A percentile compares a stretch with the other conserved stretches of the same genome.
These are phyloP conservation scores for Drosophila littoralis DNA, from an alignment of 1,140 invertebrate species.

Conservation along the genomic window DNA sequence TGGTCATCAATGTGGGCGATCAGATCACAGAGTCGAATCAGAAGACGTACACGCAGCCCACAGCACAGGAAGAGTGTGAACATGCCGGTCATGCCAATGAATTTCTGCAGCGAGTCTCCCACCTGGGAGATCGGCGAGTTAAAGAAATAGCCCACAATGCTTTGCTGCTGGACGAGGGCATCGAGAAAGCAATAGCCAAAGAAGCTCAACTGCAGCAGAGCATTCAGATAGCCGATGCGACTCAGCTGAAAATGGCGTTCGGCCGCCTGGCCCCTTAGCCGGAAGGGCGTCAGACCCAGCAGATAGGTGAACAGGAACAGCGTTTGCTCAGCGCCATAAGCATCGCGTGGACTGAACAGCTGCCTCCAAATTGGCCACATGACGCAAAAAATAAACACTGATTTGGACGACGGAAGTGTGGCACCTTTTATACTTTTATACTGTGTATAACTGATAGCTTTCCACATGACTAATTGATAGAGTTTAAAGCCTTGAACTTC, in stretches of 20 bases:
- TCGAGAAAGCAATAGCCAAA: conserved; percentile 75
- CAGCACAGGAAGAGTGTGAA: conserved; percentile 68
- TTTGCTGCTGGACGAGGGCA: conserved; percentile 69
- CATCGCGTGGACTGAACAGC: conserved; percentile 64
- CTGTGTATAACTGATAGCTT: no score
- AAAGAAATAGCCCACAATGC: conserved; percentile 80
- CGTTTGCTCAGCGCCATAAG: conserved; percentile 67
- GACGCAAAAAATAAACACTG: conserved; percentile 17
- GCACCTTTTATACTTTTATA: conserved; percentile 52
- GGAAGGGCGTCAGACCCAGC: conserved; percentile 75
- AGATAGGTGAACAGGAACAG: conserved; percentile 68
- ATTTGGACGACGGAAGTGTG: not conserved
- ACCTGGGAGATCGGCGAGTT: conserved; percentile 75
- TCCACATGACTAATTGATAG: conserved; percentile 49
- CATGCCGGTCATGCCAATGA: conserved; percentile 75
- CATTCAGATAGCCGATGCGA: conserved; percentile 71
- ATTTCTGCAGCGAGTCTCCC: conserved; percentile 77
- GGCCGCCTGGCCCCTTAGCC: conserved; percentile 33
- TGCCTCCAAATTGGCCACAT: conserved; percentile 40
- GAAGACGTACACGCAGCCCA: conserved; percentile 47
- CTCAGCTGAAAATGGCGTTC: conserved; percentile 54
- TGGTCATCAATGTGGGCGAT: conserved; percentile 59
- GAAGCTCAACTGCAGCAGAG: conserved; percentile 68
- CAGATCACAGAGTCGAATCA: conserved; percentile 62
- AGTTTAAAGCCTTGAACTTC: conserved; percentile 51